These are phyloP conservation scores for Dryoscopus gambensis DNA, from an alignment of 2,113 vertebrate genomes.

Conservation along the genomic window DNA sequence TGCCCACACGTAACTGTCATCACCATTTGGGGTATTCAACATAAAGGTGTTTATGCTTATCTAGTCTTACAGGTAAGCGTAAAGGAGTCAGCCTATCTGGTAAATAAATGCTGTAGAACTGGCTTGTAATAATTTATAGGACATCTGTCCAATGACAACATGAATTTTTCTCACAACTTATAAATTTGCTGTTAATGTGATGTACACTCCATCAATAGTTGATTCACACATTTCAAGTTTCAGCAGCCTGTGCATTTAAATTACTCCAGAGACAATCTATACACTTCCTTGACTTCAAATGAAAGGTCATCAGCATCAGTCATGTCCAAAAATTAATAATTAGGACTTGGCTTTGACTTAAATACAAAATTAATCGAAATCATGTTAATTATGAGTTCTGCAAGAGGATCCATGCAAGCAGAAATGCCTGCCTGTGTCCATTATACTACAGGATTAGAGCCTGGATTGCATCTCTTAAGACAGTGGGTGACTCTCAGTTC, in stretches of 20 bases:
- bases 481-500: neutral
- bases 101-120: neutral
- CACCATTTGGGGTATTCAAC: neutral
- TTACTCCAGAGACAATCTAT: neutral
- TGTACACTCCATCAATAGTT: neutral
- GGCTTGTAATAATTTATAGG: neutral
- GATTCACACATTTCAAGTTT: neutral
- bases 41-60: neutral
- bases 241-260: neutral
- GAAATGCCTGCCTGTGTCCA: neutral
- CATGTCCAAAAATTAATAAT: neutral
- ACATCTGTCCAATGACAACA: neutral
- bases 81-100: neutral
- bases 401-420: neutral
- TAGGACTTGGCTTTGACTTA: neutral
- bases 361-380: neutral
- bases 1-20: rapidly evolving
- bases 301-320: neutral
- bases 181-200: neutral
- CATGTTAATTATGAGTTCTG: neutral
- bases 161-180: neutral
- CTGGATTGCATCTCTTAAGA: neutral
- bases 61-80: neutral
- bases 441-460: neutral
- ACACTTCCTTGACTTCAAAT: neutral